A percentile compares a stretch with the other conserved stretches of the same genome.
Evolutionary conservation across 1,140 invertebrate genomes (phyloP).

Genomic region (Monochamus saltuarius): DNA sequence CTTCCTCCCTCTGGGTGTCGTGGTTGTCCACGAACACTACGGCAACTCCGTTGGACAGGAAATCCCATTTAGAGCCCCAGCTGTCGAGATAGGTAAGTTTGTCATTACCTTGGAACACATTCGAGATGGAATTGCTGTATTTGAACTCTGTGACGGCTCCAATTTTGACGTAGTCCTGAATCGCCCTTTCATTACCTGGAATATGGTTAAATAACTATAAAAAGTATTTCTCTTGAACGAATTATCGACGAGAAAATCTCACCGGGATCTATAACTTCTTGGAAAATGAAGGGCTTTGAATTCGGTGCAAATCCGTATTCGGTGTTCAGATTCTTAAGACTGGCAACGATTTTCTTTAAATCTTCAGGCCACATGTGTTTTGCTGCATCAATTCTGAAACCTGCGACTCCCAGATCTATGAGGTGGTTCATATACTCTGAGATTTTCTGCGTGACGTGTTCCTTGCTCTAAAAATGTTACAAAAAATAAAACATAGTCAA

Average conservation of each 20-base stretch:
- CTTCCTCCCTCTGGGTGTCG: conserved; percentile 57
- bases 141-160: conserved; percentile 76
- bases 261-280: conserved; percentile 81
- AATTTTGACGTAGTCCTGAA: conserved; percentile 66
- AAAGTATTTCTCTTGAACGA: conserved; percentile 81
- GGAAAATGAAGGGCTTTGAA: conserved; percentile 67
- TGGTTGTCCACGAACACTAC: conserved; percentile 67
- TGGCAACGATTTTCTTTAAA: conserved; percentile 61
- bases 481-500: background rate
- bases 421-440: conserved; percentile 69
- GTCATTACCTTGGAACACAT: conserved; percentile 56
- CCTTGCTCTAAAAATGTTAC: conserved; percentile 48
- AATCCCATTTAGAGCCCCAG: conserved; percentile 57
- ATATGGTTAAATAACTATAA: conserved; percentile 55
- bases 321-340: conserved; percentile 62
- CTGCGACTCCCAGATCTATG: conserved; percentile 76
- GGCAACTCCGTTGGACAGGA: conserved; percentile 56
- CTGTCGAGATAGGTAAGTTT: conserved; percentile 44
- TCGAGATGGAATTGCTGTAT: conserved; percentile 60
- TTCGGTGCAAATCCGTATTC: conserved; percentile 60
- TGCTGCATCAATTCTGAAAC: conserved; percentile 68
- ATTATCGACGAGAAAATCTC: conserved; percentile 53
- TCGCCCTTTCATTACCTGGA: conserved; percentile 58
- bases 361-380: conserved; percentile 82
- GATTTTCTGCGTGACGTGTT: conserved; percentile 68